These are phyloP conservation scores for Protonemura montana DNA, from an alignment of 2,888 invertebrate species.

Conservation along the genomic window DNA sequence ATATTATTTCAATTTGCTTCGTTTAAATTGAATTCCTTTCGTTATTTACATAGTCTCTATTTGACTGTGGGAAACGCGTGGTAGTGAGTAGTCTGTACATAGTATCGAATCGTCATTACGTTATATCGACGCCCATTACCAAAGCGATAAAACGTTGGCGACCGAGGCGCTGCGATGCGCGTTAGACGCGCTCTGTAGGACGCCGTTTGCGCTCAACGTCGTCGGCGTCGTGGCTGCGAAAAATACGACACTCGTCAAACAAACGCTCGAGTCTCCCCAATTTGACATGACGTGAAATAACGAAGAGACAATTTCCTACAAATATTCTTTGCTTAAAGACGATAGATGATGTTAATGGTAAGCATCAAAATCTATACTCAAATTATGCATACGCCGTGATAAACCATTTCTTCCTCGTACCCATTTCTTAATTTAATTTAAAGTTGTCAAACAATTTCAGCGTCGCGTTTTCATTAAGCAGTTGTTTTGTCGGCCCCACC, in stretches of 20 bases:
- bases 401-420: not conserved
- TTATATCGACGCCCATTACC: not conserved
- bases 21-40: conserved; percentile 31
- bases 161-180: not conserved
- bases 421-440: not conserved
- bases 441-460: not conserved
- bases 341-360: not conserved
- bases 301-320: too few relatives aligned
- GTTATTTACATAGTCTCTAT: conserved; percentile 14
- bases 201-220: not conserved
- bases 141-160: not conserved
- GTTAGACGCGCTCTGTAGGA: not conserved
- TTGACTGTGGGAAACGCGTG: not conserved
- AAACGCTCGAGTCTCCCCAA: not conserved
- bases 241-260: not conserved
- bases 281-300: not conserved
- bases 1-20: conserved; percentile 24
- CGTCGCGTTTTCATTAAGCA: not conserved
- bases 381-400: not conserved
- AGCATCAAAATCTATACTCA: not conserved
- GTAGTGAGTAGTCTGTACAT: not conserved
- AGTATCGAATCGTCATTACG: conserved; percentile 20
- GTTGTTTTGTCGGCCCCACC: not conserved
- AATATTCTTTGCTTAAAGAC: not conserved
- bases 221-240: too few relatives aligned